Evolutionary conservation across 2,113 vertebrate genomes (phyloP).

Genomic region (Proterorhinus semilunaris): DNA sequence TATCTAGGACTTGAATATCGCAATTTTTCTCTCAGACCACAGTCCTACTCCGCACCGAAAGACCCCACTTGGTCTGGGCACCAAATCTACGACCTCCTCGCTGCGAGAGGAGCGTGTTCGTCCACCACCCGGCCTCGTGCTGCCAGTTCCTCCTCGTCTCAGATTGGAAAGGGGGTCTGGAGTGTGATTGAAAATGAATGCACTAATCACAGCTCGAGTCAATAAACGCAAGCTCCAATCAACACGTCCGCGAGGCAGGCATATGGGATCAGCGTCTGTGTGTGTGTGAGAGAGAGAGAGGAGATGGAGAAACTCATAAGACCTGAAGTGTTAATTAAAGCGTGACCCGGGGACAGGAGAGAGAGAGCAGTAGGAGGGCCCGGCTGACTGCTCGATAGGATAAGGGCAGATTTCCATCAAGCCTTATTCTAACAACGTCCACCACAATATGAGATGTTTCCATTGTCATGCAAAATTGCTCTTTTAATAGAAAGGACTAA

Average conservation of each 20-base stretch:
- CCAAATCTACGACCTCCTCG: too few species aligned
- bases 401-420: constrained; percentile 17
- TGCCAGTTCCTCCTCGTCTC: neutral
- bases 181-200: constrained; percentile 53
- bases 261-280: constrained; percentile 34
- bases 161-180: constrained; percentile 18
- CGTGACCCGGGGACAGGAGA: constrained; percentile 63
- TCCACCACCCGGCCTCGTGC: too few species aligned
- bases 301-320: constrained; percentile 64
- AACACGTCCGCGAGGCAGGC: constrained; percentile 52
- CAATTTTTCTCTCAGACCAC: too few species aligned
- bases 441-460: neutral
- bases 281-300: constrained; percentile 30
- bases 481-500: constrained; percentile 10
- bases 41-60: too few species aligned
- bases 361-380: constrained; percentile 36
- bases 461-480: neutral
- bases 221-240: constrained; percentile 62
- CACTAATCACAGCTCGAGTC: constrained; percentile 46
- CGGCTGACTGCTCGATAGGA: constrained; percentile 53
- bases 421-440: neutral
- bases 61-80: too few species aligned
- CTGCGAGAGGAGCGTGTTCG: too few species aligned
- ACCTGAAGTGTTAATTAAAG: constrained; percentile 77
- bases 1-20: too few species aligned